Evolutionary conservation across 2,113 vertebrate species (phyloP).

Genomic region (Peucedramus taeniatus): DNA sequence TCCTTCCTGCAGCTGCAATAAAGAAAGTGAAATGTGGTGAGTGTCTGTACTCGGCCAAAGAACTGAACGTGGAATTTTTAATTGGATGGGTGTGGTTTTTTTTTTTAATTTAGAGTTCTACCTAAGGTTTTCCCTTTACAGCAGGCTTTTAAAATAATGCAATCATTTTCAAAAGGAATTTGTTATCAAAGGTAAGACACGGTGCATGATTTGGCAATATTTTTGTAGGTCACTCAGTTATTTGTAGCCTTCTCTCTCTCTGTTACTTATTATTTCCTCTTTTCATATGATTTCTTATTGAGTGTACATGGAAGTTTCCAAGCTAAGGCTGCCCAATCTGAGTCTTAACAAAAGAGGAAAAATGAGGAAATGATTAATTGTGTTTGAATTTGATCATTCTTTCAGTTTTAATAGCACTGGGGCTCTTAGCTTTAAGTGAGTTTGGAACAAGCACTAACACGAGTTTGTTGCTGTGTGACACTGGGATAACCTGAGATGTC

Average conservation of each 20-base stretch:
- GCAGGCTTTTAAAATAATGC: background rate
- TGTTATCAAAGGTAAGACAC: background rate
- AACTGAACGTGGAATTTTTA: background rate
- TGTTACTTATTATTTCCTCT: conserved; percentile 20
- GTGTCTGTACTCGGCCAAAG: background rate
- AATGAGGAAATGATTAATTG: background rate
- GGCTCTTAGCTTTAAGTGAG: background rate
- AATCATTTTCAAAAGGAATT: background rate
- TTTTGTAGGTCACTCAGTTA: background rate
- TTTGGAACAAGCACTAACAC: background rate
- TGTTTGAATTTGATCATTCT: background rate
- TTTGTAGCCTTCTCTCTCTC: background rate
- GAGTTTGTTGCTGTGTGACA: background rate
- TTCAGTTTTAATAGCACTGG: background rate
- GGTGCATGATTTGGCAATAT: background rate
- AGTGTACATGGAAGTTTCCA: background rate
- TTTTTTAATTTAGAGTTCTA: background rate
- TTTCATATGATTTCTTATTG: background rate
- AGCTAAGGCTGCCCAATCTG: background rate
- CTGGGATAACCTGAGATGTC: background rate
- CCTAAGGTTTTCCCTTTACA: background rate
- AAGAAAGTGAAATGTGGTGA: background rate
- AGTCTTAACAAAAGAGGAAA: background rate
- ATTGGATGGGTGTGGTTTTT: background rate
- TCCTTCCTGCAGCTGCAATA: conserved; percentile 50